Base-by-base conservation (phyloP, 2,113 vertebrate species). In the Miniopterus natalensis region DNA sequence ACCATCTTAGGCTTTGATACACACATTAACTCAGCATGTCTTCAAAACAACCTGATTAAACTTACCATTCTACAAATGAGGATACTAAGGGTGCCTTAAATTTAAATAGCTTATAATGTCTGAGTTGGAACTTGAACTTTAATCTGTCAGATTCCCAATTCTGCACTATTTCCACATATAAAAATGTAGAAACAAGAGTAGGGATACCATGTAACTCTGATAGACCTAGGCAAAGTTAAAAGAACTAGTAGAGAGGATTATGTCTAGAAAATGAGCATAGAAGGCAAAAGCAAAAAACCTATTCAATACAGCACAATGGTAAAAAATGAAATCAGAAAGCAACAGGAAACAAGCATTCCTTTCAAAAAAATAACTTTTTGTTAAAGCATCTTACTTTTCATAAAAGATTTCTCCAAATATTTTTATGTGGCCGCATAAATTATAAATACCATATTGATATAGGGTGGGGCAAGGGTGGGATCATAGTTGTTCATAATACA, bases 361-460 rank as follows among this genome's bases (percentile, higher is more conserved):
- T 81, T 80, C 36, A 81, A 15, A 49, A 92, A 66, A 81, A 55
- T 36, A 90, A 77, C 15, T 71, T 61, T 81, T 77, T 77, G 63
- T 78, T 79, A 79, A 87, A 96, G 29, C 17, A 40, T 73, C 70
- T 75, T 86, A 45, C 57, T 65, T 61, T 79, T 85, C 89, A 85
- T 61, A 45, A 73, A 77, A 87, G 17, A 87, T 27, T 74, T 74
- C 74, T 81, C 84, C n/a, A 87, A 87, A 51, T 80, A 92, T 83
- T 55, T 74, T 86, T 92, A 53, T 85, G 88, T 55, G 40, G 25
- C 20, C 74, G 21, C 2, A 80, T n/a, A 70, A 87, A 75, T 47
- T 74, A 78, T 6, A 84, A 25, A 88, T 9, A 73, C 7, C 17
- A 57, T 68, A 47, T 1, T 74, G 81, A 75, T 73, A 47, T 23